Base-by-base conservation (phyloP, 2,797 vertebrate genomes). In the Hydrolagus colliei region DNA sequence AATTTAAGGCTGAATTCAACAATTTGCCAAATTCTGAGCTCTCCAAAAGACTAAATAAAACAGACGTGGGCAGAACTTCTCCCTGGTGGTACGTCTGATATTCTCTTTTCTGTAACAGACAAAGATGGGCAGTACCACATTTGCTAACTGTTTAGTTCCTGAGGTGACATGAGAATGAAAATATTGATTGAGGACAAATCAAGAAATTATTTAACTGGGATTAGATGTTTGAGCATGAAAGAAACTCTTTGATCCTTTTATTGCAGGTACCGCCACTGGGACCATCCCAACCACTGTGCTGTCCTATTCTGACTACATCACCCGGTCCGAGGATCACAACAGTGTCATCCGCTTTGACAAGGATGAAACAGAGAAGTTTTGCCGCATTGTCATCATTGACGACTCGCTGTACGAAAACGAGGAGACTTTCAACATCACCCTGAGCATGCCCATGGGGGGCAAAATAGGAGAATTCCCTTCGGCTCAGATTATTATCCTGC, bases 281-380 rank as follows among this genome's bases (percentile, higher is more conserved):
- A 98, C 97, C 0, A 89, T 95, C 86, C 96, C 96, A 74, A 95
- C 93, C 67, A 95, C 94, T 0, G 96, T 98, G 14, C 93, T 98
- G 77, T 99, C 97, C 9, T 97, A 96, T 88, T 98, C 97, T 0
- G 97, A 99, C 91, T 99, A 95, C 92, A 97, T 99, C 90, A 96
- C 97, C 63, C 93, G 97, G 22, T 94, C 95, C 0, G 97, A 99
- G 91, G 96, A 96, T 88, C 96, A 96, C 88, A 90, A 87, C 92
- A 98, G 97, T 32, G 0, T 97, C 61, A 86, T 99, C 9, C 95
- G 92, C 87, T 99, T 99, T 86, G 94, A 96, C 90, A 95, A 92
- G 89, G 96, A 92, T 0, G 96, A 98, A 87, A 87, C 68, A 1
- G 96, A 97, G 91, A 96, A 96, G 89, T 88, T 65, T 85, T 98